Conservation (phyloP, 2,113 vertebrate species). For the Arvicanthis niloticus region DNA sequence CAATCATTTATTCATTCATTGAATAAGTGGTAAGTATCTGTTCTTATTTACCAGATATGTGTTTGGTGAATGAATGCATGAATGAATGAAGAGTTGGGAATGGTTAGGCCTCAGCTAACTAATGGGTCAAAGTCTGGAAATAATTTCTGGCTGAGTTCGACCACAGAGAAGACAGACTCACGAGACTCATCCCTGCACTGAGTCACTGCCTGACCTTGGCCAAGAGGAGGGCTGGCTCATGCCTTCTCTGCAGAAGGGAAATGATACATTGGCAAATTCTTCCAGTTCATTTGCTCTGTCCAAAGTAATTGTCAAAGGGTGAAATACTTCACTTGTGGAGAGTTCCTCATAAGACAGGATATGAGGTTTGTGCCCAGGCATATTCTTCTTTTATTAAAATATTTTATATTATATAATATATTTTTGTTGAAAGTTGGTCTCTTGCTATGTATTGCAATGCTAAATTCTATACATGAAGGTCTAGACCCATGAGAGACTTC, state of each 20-base stretch:
- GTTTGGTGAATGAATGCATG: neutral
- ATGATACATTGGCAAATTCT: neutral
- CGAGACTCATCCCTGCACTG: neutral
- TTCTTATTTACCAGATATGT: neutral
- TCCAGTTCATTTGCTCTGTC: neutral
- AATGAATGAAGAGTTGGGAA: neutral
- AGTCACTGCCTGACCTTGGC: neutral
- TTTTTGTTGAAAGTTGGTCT: neutral
- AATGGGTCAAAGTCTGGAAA: neutral
- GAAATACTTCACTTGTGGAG: slow-evolving; percentile 27
- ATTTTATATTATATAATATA: neutral
- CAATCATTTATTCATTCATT: neutral
- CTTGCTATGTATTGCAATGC: no score
- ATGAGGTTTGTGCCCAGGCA: neutral
- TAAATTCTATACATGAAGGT: no score
- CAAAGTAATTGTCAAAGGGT: neutral
- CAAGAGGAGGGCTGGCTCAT: neutral
- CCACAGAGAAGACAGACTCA: neutral
- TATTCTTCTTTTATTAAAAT: neutral
- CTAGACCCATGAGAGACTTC: no score
- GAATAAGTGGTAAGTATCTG: neutral
- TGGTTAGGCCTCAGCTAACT: neutral
- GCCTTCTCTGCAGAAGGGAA: neutral
- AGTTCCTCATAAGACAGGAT: neutral
- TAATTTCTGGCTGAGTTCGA: neutral